Conservation (phyloP, 2,888 invertebrate species). For the Chymomyza amoena region DNA sequence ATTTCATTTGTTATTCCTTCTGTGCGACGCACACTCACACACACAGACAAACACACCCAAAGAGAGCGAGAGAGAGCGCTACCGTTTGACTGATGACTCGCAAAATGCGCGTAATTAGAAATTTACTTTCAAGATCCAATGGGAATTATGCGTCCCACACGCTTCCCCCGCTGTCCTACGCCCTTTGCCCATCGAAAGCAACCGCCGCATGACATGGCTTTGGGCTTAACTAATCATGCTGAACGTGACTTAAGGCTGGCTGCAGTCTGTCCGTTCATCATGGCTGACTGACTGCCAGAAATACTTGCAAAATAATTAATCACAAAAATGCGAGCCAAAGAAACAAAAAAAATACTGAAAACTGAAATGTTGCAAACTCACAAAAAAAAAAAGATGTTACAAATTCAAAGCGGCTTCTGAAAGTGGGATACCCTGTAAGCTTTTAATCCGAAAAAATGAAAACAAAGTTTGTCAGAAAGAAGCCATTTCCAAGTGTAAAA, state of each 20-base stretch:
- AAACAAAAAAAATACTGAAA: slow-evolving; percentile 13
- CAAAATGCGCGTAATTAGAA: slow-evolving; percentile 73
- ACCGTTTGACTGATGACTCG: slow-evolving; percentile 72
- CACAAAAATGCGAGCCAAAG: slow-evolving; percentile 60
- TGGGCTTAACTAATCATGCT: slow-evolving; percentile 71
- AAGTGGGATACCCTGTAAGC: too few species aligned
- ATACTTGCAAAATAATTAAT: slow-evolving; percentile 71
- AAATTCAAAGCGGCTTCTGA: not conserved
- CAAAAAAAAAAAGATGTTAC: not conserved
- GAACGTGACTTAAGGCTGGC: slow-evolving; percentile 68
- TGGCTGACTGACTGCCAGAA: slow-evolving; percentile 41
- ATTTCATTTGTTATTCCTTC: slow-evolving; percentile 71
- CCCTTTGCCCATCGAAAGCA: not conserved
- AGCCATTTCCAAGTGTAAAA: too few species aligned
- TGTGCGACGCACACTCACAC: slow-evolving; percentile 26
- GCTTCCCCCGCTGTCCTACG: slow-evolving; percentile 28
- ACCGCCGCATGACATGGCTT: slow-evolving; percentile 61
- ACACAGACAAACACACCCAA: not conserved
- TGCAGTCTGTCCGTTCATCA: slow-evolving; percentile 19
- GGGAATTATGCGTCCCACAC: slow-evolving; percentile 55
- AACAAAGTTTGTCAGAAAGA: too few species aligned
- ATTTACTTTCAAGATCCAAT: slow-evolving; percentile 73
- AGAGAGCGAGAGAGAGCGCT: not conserved
- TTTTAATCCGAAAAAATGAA: too few species aligned
- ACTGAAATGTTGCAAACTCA: not conserved